Percentiles rank a stretch among this genome's conserved stretches.
Evolutionary conservation across 2,113 vertebrate genomes (phyloP).

Genomic region (Cynopterus brachyotis): DNA sequence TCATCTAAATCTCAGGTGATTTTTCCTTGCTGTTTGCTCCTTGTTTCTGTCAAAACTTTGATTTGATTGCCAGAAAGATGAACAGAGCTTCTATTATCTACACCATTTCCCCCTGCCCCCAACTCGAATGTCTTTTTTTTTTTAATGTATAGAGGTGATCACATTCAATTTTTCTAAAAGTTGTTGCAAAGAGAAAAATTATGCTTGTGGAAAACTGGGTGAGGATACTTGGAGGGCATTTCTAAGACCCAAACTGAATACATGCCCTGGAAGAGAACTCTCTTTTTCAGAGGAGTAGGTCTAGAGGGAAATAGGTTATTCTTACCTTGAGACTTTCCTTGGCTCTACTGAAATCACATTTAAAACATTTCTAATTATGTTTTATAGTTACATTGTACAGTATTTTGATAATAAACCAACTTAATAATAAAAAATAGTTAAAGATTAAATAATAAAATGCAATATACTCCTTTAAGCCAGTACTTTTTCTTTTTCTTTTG

Average conservation of each 20-base stretch:
- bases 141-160: not conserved
- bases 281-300: not conserved
- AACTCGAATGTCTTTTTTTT: too few relatives aligned
- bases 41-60: too few relatives aligned
- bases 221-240: not conserved
- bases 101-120: too few relatives aligned
- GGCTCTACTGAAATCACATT: not conserved
- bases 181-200: not conserved
- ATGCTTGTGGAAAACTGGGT: not conserved
- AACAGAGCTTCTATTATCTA: too few relatives aligned
- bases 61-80: too few relatives aligned
- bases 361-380: not conserved
- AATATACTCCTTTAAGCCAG: not conserved
- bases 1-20: too few relatives aligned
- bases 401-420: not conserved
- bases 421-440: not conserved
- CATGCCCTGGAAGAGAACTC: not conserved
- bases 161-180: not conserved
- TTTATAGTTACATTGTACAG: not conserved
- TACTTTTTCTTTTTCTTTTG: not conserved
- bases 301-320: not conserved
- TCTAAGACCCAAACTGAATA: not conserved
- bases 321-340: not conserved
- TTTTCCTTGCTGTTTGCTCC: too few relatives aligned
- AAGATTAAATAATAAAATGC: not conserved